These are phyloP conservation scores for Psilopsiagon aurifrons DNA, from an alignment of 2,113 vertebrate genomes.

Conservation along the genomic window DNA sequence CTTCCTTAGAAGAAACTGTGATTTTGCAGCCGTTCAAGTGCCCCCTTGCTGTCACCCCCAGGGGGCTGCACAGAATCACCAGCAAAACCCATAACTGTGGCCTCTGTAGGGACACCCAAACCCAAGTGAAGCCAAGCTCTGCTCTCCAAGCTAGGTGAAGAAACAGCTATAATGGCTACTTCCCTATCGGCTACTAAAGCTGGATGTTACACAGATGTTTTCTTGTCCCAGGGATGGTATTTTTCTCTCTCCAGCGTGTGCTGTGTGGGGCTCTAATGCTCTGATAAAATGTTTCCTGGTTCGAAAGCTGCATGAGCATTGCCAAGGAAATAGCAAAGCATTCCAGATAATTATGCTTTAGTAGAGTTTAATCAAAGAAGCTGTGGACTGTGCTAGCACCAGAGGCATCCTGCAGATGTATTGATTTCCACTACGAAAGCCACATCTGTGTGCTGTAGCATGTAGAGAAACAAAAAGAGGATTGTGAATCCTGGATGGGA, in stretches of 20 bases:
- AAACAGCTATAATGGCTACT: rapidly evolving
- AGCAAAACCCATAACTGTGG: rapidly evolving
- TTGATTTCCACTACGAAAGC: constrained; percentile 28
- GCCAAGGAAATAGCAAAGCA: constrained; percentile 66
- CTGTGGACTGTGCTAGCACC: constrained; percentile 38
- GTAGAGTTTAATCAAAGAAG: constrained; percentile 65
- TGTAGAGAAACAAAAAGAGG: background rate
- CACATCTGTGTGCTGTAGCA: background rate
- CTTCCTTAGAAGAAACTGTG: background rate
- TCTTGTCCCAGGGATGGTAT: background rate
- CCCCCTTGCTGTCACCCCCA: background rate
- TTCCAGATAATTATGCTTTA: constrained; percentile 61
- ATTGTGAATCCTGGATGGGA: background rate
- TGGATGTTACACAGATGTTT: background rate
- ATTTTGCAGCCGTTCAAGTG: background rate
- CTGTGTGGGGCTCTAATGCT: background rate
- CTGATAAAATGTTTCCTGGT: background rate
- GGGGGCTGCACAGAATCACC: rapidly evolving
- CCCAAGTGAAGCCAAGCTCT: rapidly evolving
- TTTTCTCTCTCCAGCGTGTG: background rate
- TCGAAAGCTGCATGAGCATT: background rate
- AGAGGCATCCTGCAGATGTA: constrained; percentile 23
- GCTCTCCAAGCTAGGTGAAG: background rate
- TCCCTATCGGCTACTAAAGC: background rate
- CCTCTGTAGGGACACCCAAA: rapidly evolving